These are phyloP conservation scores for Corythaeola cristata DNA, from an alignment of 2,113 vertebrate species.

Conservation along the genomic window DNA sequence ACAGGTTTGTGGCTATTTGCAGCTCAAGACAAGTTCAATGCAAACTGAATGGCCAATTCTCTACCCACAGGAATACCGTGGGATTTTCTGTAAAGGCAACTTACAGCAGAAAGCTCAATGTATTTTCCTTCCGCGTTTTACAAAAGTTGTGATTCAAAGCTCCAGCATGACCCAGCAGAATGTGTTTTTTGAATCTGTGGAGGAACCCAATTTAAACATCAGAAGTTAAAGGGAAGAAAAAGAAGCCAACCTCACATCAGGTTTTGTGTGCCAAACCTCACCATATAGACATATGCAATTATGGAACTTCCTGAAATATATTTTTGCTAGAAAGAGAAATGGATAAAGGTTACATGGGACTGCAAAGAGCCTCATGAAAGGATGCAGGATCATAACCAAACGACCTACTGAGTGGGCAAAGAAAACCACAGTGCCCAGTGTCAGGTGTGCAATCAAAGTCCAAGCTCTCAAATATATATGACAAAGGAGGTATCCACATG, in stretches of 20 bases:
- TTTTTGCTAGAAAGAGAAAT: slow-evolving; percentile 71
- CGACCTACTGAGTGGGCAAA: background rate
- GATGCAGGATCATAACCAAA: background rate
- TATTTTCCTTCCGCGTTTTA: background rate
- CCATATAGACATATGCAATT: slow-evolving; percentile 61
- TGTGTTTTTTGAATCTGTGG: background rate
- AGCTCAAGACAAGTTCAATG: background rate
- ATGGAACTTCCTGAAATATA: slow-evolving; percentile 59
- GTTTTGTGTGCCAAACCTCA: slow-evolving; percentile 53
- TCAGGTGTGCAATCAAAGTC: background rate
- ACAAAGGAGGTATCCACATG: background rate
- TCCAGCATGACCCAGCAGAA: background rate
- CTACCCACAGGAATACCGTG: background rate
- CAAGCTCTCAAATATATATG: background rate
- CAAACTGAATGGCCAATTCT: background rate
- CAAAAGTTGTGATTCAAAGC: background rate
- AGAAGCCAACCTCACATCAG: background rate
- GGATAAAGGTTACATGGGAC: slow-evolving; percentile 18
- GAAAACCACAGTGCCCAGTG: background rate
- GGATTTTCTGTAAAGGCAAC: background rate
- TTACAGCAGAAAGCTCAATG: background rate
- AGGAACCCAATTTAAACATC: background rate
- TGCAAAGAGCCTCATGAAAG: background rate
- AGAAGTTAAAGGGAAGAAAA: slow-evolving; percentile 22
- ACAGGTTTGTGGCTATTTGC: background rate